phyloP scores from a whole-genome alignment of 2,888 invertebrate genomes.

The Trachelus stipa region DNA sequence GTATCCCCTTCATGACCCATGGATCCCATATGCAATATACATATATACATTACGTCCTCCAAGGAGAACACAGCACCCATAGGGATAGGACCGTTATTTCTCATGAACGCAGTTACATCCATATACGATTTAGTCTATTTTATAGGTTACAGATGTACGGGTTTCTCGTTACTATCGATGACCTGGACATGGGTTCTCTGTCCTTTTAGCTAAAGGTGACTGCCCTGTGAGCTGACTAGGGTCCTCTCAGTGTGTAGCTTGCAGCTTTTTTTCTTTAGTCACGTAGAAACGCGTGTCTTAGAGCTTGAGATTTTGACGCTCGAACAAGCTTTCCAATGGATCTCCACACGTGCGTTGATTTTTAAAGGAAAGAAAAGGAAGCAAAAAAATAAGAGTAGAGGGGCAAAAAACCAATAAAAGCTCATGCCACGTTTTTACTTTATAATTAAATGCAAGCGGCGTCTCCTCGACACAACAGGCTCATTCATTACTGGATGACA shows the following conservation, averaged over 20 bases:
- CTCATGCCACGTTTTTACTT: background rate
- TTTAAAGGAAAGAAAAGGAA: background rate
- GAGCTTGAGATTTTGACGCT: background rate
- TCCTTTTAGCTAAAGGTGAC: background rate
- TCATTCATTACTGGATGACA: slow-evolving; percentile 31
- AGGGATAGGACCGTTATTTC: background rate
- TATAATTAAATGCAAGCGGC: background rate
- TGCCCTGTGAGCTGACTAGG: background rate
- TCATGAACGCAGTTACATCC: background rate
- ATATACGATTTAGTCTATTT: background rate
- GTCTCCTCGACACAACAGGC: slow-evolving; percentile 28
- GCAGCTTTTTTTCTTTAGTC: background rate
- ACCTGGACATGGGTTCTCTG: background rate
- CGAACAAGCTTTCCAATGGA: background rate
- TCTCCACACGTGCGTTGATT: background rate
- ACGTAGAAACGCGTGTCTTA: background rate
- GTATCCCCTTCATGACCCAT: slow-evolving; percentile 4
- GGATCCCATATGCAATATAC: background rate
- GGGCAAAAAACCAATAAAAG: background rate
- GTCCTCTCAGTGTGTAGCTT: background rate
- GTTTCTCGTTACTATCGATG: background rate
- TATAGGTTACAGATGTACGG: background rate
- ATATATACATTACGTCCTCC: slow-evolving; percentile 5
- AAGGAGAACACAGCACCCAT: background rate
- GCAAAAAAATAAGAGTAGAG: background rate